Evolutionary conservation across 2,888 invertebrate genomes (phyloP), one percentile per base, ranked within the genome.

Genomic region (Stenchaetothrips biformis): DNA sequence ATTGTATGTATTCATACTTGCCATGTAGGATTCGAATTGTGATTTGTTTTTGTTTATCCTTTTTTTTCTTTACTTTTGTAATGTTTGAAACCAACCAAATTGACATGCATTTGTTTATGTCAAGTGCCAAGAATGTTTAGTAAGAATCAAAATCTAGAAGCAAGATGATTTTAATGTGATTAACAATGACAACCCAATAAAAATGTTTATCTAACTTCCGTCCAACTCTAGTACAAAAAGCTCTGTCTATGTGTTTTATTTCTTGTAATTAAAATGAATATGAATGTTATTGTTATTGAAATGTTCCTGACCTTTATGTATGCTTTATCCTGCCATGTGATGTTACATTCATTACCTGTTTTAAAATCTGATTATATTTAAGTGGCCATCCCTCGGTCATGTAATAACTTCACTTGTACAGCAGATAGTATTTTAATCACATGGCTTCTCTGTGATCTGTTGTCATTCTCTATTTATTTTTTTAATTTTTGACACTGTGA

Each of bases 1-100:
- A 74, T 74, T 25, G 67, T 74, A 74, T 74, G 67, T 74, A 8
- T 74, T 74, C 21, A 25, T 25, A 74, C 25, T 74, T 74, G 67
- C 67, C 67, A 74, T 74, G 67, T 74, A 74, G 67, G 11, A 74
- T 25, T 25, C 25, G 25, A 74, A 25, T 25, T 74, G 67, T 74
- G 67, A 74, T 74, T 74, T 53, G 13, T 18, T 18, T 18, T 53
- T 53, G 18, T 53, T 53, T 18, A 13, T 53, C 13, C 18, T 37
- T 37, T 37, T n/a, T 37, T 37, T 21, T 74, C 25, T 21, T 74
- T 25, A 74, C 25, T 2, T 74, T 74, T 11, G 25, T 74, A 74
- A 25, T 1, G 25, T 74, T 74, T 21, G 25, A 74, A 25, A 25
- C 25, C 21, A 74, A 74, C 25, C 67, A 25, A 59, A 59, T 59